These are phyloP conservation scores for Drosophila affinis DNA, from an alignment of 2,888 invertebrate genomes.

Conservation along the genomic window DNA sequence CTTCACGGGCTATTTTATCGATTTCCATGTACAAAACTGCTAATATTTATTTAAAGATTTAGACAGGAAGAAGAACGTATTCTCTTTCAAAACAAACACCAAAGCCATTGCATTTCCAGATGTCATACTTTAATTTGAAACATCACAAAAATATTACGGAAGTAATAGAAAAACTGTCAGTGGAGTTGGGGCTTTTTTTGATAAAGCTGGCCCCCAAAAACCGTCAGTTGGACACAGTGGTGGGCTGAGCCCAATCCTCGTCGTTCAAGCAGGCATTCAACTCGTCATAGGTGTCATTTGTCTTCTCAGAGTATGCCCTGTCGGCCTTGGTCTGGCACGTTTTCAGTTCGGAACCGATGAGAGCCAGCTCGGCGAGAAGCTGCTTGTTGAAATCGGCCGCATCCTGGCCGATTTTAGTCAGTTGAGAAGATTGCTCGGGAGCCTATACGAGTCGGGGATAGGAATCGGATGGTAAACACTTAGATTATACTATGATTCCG, in stretches of 20 bases:
- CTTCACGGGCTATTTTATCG: not conserved
- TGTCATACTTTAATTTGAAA: not conserved
- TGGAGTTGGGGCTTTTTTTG: not conserved
- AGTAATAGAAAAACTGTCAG: not conserved
- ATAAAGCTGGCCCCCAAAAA: not conserved
- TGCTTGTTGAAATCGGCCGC: not conserved
- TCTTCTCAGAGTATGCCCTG: not conserved
- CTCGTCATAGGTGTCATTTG: not conserved
- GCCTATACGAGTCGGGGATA: not conserved
- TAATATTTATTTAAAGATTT: no score
- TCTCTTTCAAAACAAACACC: no score
- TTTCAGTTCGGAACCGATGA: not conserved
- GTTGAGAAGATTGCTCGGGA: not conserved
- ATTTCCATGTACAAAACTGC: not conserved
- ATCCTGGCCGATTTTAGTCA: not conserved
- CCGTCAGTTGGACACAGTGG: not conserved
- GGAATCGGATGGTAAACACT: not conserved
- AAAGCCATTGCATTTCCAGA: no score
- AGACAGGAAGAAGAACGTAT: no score
- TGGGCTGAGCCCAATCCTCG: slow-evolving; percentile 1
- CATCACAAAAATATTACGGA: not conserved
- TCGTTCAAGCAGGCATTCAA: not conserved
- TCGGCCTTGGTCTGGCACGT: not conserved
- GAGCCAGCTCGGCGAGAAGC: not conserved
- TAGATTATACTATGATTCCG: not conserved